These are phyloP conservation scores for Tipula unca DNA, from an alignment of 2,888 invertebrate genomes.

Conservation along the genomic window DNA sequence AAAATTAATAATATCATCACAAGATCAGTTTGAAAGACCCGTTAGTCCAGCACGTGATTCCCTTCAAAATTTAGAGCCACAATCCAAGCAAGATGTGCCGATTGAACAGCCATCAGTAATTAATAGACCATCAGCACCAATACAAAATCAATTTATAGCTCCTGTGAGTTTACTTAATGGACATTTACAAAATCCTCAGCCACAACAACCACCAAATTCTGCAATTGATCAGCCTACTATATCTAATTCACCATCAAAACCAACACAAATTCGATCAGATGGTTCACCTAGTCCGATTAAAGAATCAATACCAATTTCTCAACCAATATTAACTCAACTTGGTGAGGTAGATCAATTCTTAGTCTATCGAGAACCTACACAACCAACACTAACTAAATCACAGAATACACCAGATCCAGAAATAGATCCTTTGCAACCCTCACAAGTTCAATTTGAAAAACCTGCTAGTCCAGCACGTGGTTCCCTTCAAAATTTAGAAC, in stretches of 20 bases:
- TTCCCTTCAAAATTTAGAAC: no score
- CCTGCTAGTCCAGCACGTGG: neutral
- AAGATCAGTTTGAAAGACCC: neutral
- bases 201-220: neutral
- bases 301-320: neutral
- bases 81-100: neutral
- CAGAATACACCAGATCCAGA: neutral
- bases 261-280: neutral
- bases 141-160: neutral
- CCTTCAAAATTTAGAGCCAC: neutral
- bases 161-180: neutral
- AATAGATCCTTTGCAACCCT: neutral
- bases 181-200: neutral
- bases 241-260: neutral
- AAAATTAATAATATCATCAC: neutral
- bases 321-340: neutral
- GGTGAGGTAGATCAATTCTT: neutral
- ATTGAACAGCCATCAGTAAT: neutral
- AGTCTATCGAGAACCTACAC: neutral
- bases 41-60: neutral
- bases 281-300: neutral
- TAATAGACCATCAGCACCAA: neutral
- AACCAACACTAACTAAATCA: neutral
- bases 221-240: neutral
- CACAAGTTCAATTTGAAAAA: constrained; percentile 1